Base-by-base conservation (phyloP, 2,113 vertebrate species). In the Phoenicopterus ruber region DNA sequence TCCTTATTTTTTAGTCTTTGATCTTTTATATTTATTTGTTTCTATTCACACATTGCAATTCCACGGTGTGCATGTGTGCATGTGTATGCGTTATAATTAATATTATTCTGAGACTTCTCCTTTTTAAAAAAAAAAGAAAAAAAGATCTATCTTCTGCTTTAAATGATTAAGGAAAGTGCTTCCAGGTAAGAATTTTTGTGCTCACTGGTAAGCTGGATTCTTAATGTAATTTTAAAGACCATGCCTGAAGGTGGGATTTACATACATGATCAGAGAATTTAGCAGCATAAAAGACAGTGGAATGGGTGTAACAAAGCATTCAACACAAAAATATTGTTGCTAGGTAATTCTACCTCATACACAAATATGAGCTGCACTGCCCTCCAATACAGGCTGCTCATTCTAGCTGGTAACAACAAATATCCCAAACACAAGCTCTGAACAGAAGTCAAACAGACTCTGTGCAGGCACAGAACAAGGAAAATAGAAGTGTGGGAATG, bases 41-140 rank as follows among this genome's bases (percentile, higher is more conserved):
- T 78, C 46, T 70, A 31, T 58, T 85, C 86, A 54, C 32, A 77
- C 54, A 73, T 17, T 71, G 13, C 32, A 81, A 14, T 67, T 46
- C 12, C 66, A 57, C n/a, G 17, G 8, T 25, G 9, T 26, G 1
- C 49, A 4, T 32, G 13, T 62, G 13, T 62, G 54, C 2, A 0
- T 14, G 17, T 8, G 5, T 13, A 18, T 38, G 65, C 17, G 36
- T 10, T 22, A 7, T 54, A 71, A 44, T 26, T 36, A 34, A 25
- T 28, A 22, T 9, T 70, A 61, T 49, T 73, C 50, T 59, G 26
- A 90, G 29, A 69, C 9, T 62, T 72, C 14, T 5, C 7, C 34
- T 59, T n/a, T n/a, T n/a, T 46, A 25, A 11, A 40, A 42, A 54
- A 63, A 10, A 11, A 18, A 55, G 16, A 20, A 17, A 6, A 36